A percentile compares a stretch with the other conserved stretches of the same genome.
Evolutionary conservation across 1,140 invertebrate species (phyloP).

Genomic region (Drosophila seguyi): DNA sequence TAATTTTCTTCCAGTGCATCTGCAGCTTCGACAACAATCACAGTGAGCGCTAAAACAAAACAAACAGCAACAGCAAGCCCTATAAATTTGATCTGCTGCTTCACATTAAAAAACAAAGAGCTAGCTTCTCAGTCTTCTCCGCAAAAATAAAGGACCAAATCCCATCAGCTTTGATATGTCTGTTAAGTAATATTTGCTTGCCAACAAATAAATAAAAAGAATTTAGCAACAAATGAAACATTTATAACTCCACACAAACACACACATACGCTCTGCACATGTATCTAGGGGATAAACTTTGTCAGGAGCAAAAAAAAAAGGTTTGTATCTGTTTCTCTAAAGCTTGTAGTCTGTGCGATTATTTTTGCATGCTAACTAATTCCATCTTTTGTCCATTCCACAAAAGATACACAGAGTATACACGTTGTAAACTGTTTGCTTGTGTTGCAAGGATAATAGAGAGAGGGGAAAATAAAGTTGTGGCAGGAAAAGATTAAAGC

Average conservation of each 20-base stretch:
- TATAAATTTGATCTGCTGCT: slow-evolving; percentile 57
- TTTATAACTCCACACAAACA: slow-evolving; percentile 11
- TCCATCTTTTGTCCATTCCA: slow-evolving; percentile 22
- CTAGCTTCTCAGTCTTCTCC: slow-evolving; percentile 7
- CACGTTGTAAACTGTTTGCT: slow-evolving; percentile 9
- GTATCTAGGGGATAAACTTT: slow-evolving; percentile 33
- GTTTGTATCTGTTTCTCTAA: slow-evolving; percentile 8
- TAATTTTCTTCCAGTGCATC: background rate
- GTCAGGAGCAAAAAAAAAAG: slow-evolving; percentile 17
- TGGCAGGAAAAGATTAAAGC: slow-evolving; percentile 13
- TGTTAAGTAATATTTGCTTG: slow-evolving; percentile 49
- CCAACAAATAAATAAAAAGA: slow-evolving; percentile 20
- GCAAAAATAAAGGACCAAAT: slow-evolving; percentile 32
- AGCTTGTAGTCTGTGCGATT: slow-evolving; percentile 24
- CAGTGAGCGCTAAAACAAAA: slow-evolving; percentile 70
- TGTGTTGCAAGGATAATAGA: background rate
- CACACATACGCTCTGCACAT: slow-evolving; percentile 10
- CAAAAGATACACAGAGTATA: slow-evolving; percentile 25
- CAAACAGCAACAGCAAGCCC: slow-evolving; percentile 49
- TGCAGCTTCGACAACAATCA: slow-evolving; percentile 55
- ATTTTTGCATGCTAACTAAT: slow-evolving; percentile 48
- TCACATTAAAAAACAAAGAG: slow-evolving; percentile 59
- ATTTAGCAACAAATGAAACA: slow-evolving; percentile 19
- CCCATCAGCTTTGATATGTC: slow-evolving; percentile 48
- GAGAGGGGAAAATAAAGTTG: slow-evolving; percentile 8